These are phyloP conservation scores for Pithecia hirsuta DNA, from an alignment of 2,797 vertebrate genomes.

Conservation along the genomic window DNA sequence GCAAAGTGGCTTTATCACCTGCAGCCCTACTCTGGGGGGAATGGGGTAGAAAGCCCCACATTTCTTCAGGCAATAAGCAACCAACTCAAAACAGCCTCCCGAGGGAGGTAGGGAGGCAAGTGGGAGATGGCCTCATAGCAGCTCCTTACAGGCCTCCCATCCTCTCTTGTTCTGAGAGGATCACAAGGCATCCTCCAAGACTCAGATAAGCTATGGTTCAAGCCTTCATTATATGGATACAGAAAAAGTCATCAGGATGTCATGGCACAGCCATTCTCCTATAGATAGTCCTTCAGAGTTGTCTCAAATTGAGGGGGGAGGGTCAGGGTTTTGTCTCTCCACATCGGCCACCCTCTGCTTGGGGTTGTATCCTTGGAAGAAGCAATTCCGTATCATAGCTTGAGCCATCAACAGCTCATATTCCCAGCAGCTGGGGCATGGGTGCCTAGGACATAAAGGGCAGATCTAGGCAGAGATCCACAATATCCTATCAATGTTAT, in stretches of 20 bases:
- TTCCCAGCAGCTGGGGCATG: not conserved
- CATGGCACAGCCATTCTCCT: not conserved
- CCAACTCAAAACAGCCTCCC: not conserved
- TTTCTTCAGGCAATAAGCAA: not conserved
- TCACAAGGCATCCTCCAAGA: not conserved
- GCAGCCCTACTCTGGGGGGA: not conserved
- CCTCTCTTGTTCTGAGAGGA: not conserved
- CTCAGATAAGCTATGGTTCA: not conserved
- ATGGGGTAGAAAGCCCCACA: not conserved
- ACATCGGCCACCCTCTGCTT: not conserved
- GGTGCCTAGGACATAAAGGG: not conserved
- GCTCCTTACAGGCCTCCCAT: rapidly evolving
- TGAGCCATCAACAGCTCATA: not conserved
- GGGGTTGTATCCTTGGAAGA: not conserved
- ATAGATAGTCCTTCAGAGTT: not conserved
- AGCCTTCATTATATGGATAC: not conserved
- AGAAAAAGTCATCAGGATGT: not conserved
- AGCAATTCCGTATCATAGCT: not conserved
- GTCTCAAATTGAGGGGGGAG: not conserved
- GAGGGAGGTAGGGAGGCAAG: not conserved
- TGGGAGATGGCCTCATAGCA: not conserved
- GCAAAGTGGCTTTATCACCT: not conserved
- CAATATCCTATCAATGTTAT: not conserved
- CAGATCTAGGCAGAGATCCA: not conserved
- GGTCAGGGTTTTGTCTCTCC: not conserved